Percentiles rank a stretch among this genome's conserved stretches.
These are phyloP conservation scores for Nannoperca australis DNA, from an alignment of 2,797 vertebrate genomes.

Conservation along the genomic window DNA sequence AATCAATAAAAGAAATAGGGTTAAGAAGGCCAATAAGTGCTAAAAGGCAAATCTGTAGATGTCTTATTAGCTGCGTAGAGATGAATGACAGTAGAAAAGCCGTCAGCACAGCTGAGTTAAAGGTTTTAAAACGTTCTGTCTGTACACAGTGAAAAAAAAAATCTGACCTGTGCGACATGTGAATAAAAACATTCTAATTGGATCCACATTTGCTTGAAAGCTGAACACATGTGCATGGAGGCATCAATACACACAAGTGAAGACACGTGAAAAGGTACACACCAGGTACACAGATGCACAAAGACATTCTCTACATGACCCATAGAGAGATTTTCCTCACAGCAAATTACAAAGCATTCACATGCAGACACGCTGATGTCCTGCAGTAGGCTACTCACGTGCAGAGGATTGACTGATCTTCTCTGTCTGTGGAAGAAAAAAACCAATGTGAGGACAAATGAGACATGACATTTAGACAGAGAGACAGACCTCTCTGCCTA, in stretches of 20 bases:
- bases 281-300: not conserved
- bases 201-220: slow-evolving; percentile 6
- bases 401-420: slow-evolving; percentile 96
- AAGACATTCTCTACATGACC: slow-evolving; percentile 13
- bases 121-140: not conserved
- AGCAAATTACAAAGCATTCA: slow-evolving; percentile 28
- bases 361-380: slow-evolving; percentile 34
- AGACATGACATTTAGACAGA: not conserved
- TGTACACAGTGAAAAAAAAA: not conserved
- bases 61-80: not conserved
- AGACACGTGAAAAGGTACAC: not conserved
- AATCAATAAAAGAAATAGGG: not conserved
- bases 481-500: not conserved
- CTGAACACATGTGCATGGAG: not conserved
- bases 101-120: not conserved
- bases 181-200: slow-evolving; percentile 2
- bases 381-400: slow-evolving; percentile 87
- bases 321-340: slow-evolving; percentile 16
- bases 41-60: not conserved
- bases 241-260: not conserved
- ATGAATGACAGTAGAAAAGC: not conserved
- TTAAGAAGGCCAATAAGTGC: not conserved
- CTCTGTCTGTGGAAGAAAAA: slow-evolving; percentile 86
- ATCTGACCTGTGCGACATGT: not conserved
- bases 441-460: slow-evolving; percentile 14